These are phyloP conservation scores for Tipula unca DNA, from an alignment of 2,888 invertebrate genomes.

Conservation along the genomic window DNA sequence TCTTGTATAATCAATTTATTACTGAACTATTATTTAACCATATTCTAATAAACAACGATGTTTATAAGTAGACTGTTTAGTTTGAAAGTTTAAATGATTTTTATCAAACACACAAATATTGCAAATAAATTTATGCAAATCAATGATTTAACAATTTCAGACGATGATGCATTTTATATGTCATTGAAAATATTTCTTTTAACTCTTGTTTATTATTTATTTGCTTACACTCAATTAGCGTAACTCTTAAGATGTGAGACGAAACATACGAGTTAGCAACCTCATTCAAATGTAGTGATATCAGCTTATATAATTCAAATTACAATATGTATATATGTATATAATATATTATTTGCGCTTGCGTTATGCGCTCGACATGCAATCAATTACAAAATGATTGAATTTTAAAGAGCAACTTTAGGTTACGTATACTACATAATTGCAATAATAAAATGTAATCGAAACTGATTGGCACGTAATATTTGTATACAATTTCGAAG, in stretches of 20 bases:
- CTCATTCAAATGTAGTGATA: neutral
- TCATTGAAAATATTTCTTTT: neutral
- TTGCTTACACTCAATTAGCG: neutral
- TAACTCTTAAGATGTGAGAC: neutral
- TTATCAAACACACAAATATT: neutral
- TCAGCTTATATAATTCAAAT: neutral
- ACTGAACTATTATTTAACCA: neutral
- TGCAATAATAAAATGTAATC: neutral
- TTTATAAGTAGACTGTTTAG: too few relatives aligned
- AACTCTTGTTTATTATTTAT: neutral
- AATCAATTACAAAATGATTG: neutral
- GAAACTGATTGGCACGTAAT: neutral
- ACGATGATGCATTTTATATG: neutral
- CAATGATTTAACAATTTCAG: neutral
- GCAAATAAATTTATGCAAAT: neutral
- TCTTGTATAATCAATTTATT: neutral
- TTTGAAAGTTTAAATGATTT: neutral
- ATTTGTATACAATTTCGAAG: neutral
- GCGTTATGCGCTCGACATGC: neutral
- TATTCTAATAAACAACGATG: neutral
- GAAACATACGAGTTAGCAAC: neutral
- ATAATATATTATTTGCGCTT: neutral
- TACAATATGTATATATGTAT: neutral
- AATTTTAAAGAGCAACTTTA: neutral
- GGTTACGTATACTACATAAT: neutral